Base-by-base conservation (phyloP, 2,797 vertebrate species). In the Triplophysa bombifrons region DNA sequence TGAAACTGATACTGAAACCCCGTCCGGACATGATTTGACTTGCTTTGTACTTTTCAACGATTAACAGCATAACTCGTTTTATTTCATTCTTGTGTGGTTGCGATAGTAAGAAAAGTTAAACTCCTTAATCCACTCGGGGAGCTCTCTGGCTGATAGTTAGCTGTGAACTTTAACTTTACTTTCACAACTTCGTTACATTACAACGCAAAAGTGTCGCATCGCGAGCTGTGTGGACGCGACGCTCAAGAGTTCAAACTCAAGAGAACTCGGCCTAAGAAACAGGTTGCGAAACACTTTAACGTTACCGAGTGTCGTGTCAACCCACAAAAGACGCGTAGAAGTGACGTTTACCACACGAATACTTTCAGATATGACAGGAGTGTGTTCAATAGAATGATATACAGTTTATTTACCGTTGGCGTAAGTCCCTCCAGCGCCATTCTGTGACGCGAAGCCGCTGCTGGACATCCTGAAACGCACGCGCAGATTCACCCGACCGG, bases 391-490 rank as follows among this genome's bases (percentile, higher is more conserved):
- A 10, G 9, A 63, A 30, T 0, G 19, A 65, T 16, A 13, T 2
- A 14, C 2, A 10, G 12, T 7, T n/a, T 4, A 90, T 94, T 94
- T 87, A 98, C 96, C 97, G 74, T 98, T 98, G 10, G 88, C 88
- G 77, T 94, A 95, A 0, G 91, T 74, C 84, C 92, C 93, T 71
- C 91, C 94, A 1, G 93, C 91, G 46, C 95, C 94, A 14, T 94
- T 96, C 86, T 93, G 95, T 70, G 91, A 87, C 86, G 91, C 92
- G 83, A 92, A 93, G 1, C 93, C 93, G 82, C 92, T 85, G 46
- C 88, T 90, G 87, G 93, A 94, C 93, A 94, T 94, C 83, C 87
- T 91, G 91, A 90, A 91, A 92, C 87, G 41, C 41, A 41, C 41
- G 91, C 84, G 72, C 64, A 89, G 38, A 16, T 25, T 12, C 56